Conservation (phyloP, 2,113 vertebrate species). For the Poeciliopsis turrubarensis region DNA sequence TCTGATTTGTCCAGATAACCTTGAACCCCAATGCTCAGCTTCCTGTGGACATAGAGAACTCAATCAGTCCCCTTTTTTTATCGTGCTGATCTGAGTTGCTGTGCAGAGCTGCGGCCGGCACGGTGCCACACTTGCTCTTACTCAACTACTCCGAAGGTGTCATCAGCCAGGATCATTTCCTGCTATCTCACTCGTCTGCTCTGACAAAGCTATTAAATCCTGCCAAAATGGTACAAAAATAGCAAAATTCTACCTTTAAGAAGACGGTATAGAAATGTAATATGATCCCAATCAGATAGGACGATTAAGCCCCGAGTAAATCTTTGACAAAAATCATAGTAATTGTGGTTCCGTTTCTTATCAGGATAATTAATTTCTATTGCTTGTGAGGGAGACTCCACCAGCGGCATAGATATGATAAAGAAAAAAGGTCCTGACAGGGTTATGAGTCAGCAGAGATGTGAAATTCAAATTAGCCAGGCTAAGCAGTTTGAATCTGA, state of each 20-base stretch:
- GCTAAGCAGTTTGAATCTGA: conserved; percentile 76
- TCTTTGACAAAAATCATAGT: conserved; percentile 54
- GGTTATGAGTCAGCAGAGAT: conserved; percentile 78
- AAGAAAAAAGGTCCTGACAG: conserved; percentile 77
- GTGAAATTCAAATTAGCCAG: conserved; percentile 75
- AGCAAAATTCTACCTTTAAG: conserved; percentile 43
- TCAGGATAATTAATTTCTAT: conserved; percentile 66
- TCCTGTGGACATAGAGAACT: conserved; percentile 61
- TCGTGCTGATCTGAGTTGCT: conserved; percentile 68
- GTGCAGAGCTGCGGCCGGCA: conserved; percentile 30
- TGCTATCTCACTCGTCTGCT: conserved; percentile 37
- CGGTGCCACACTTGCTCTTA: conserved; percentile 28
- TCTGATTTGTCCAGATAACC: conserved; percentile 78
- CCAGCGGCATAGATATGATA: conserved; percentile 61
- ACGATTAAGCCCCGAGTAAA: conserved; percentile 40
- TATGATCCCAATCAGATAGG: conserved; percentile 47
- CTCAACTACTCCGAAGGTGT: conserved; percentile 41
- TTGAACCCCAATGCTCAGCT: conserved; percentile 68
- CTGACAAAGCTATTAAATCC: conserved; percentile 48
- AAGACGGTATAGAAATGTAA: conserved; percentile 25
- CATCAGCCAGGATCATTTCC: conserved; percentile 54
- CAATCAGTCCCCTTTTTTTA: conserved; percentile 70
- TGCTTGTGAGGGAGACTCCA: conserved; percentile 59
- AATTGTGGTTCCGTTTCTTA: conserved; percentile 53
- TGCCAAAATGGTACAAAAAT: conserved; percentile 44